Conservation (phyloP, 2,113 vertebrate species). For the Cyanoderma ruficeps region DNA sequence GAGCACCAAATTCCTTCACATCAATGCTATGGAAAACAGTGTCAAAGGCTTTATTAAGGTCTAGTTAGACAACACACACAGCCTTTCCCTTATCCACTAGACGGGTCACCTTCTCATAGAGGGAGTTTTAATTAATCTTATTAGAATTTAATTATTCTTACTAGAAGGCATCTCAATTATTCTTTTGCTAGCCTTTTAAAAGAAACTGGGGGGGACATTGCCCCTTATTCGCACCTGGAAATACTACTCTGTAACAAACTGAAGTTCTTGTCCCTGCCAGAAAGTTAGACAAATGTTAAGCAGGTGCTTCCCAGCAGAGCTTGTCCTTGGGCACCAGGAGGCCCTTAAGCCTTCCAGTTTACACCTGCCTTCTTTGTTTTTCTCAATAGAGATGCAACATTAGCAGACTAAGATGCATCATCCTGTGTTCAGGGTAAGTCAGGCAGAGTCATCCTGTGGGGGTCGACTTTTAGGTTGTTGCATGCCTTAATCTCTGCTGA, state of each 20-base stretch:
- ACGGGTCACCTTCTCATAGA: not conserved
- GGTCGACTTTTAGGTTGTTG: not conserved
- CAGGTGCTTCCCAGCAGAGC: not conserved
- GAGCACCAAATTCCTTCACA: not conserved
- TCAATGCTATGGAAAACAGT: not conserved
- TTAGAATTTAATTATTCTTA: not conserved
- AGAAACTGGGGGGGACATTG: accelerated
- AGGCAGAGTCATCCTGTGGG: not conserved
- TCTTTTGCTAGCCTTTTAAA: not conserved
- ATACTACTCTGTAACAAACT: not conserved
- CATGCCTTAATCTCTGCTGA: not conserved
- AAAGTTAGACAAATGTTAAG: not conserved
- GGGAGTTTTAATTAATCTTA: not conserved
- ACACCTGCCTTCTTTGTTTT: not conserved
- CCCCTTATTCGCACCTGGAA: not conserved
- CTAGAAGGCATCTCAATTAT: not conserved
- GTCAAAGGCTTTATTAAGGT: not conserved
- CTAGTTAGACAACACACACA: not conserved
- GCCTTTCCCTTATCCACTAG: not conserved
- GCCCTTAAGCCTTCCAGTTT: not conserved
- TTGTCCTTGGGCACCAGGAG: not conserved
- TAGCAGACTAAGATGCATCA: not conserved
- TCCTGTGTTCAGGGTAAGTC: not conserved
- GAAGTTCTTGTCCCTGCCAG: not conserved
- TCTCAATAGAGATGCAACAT: not conserved